phyloP scores from a whole-genome alignment of 2,888 invertebrate species.

The Cistogaster globosa region DNA sequence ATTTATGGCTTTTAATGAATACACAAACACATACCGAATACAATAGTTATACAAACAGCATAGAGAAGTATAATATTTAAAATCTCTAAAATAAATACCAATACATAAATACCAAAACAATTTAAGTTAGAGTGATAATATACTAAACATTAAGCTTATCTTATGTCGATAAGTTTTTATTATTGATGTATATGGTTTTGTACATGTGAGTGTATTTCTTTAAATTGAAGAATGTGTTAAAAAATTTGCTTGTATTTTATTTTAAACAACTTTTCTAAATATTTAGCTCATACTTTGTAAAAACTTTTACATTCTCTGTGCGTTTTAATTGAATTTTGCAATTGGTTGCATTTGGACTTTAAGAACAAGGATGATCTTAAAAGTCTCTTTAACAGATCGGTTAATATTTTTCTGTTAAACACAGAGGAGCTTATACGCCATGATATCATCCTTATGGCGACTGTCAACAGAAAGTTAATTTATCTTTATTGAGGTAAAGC shows the following conservation, averaged over 20 bases:
- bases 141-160: constrained; percentile 63
- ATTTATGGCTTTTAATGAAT: constrained; percentile 65
- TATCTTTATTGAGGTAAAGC: too few relatives aligned
- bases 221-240: constrained; percentile 13
- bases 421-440: too few relatives aligned
- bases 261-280: constrained; percentile 32
- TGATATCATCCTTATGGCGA: too few relatives aligned
- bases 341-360: background rate
- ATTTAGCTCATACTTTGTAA: constrained; percentile 7
- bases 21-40: constrained; percentile 18
- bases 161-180: constrained; percentile 3
- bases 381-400: background rate
- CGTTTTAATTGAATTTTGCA: constrained; percentile 8
- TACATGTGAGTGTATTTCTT: background rate
- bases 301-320: background rate
- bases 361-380: background rate
- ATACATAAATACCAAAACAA: constrained; percentile 54
- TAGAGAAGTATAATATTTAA: constrained; percentile 9
- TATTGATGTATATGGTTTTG: background rate
- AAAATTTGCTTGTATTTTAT: constrained; percentile 8
- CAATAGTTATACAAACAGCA: background rate
- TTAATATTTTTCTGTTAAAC: too few relatives aligned
- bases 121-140: constrained; percentile 62
- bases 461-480: too few relatives aligned
- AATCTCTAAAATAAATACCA: constrained; percentile 7